Evolutionary conservation across 2,113 vertebrate genomes (phyloP).

Genomic region (Empidonax alnorum): DNA sequence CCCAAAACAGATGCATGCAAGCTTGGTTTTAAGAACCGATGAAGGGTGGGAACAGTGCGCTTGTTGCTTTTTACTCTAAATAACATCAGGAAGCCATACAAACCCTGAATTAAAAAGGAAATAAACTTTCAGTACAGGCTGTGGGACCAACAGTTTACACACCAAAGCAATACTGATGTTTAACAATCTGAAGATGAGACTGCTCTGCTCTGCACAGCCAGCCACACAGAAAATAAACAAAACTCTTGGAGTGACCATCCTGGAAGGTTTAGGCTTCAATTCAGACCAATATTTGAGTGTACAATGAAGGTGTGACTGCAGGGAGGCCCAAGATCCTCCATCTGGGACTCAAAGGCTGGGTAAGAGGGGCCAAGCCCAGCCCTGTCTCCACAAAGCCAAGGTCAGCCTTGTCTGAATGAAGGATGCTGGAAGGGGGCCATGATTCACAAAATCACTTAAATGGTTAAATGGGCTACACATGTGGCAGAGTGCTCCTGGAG

Average conservation of each 20-base stretch:
- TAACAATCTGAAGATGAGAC: constrained; percentile 3
- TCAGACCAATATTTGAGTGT: neutral
- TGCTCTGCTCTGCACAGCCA: neutral
- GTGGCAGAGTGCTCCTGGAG: constrained; percentile 33
- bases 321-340: neutral
- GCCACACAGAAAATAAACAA: constrained; percentile 5
- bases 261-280: neutral
- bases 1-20: neutral
- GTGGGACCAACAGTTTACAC: neutral
- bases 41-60: neutral
- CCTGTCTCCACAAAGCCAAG: neutral
- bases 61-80: neutral
- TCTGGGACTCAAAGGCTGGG: neutral
- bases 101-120: neutral
- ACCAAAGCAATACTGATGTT: neutral
- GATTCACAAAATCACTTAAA: constrained; percentile 26
- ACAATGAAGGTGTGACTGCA: neutral
- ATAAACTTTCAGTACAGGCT: neutral
- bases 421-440: constrained; percentile 32
- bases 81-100: neutral
- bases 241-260: neutral
- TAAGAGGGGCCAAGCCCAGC: neutral
- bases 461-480: constrained; percentile 56
- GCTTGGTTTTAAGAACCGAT: neutral
- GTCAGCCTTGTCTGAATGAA: neutral